These are phyloP conservation scores for Rhorus exstirpatorius DNA, from an alignment of 2,888 invertebrate species.

Conservation along the genomic window DNA sequence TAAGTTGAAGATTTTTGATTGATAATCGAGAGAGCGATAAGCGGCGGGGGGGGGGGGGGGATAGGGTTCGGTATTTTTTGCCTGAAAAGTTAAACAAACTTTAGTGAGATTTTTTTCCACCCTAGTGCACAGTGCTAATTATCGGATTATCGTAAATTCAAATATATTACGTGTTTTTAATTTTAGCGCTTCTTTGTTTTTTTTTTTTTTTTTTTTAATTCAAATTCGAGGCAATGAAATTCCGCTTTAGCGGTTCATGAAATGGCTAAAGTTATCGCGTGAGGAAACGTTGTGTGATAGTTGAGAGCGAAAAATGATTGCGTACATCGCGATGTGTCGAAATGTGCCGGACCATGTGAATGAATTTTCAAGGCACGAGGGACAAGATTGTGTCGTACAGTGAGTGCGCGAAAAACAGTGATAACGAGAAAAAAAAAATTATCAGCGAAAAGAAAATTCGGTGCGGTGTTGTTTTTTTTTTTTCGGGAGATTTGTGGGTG, in stretches of 20 bases:
- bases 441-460: not conserved
- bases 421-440: not conserved
- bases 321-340: not conserved
- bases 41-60: no score
- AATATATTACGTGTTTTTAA: not conserved
- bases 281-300: not conserved
- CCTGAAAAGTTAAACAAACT: not conserved
- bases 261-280: not conserved
- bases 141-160: not conserved
- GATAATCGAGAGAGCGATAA: no score
- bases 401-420: not conserved
- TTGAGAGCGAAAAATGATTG: not conserved
- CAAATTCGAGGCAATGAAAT: not conserved
- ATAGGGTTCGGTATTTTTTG: no score
- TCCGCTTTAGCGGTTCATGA: not conserved
- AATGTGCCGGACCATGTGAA: slow-evolving; percentile 55
- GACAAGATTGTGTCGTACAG: not conserved
- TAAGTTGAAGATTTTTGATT: not conserved
- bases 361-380: not conserved
- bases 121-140: not conserved
- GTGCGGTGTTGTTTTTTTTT: not conserved
- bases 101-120: not conserved
- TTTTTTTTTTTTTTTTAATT: not conserved
- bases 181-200: not conserved
- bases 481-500: no score